Evolutionary conservation across 2,113 vertebrate species (phyloP), one percentile per base, ranked within the genome.

Genomic region (Cairina moschata): DNA sequence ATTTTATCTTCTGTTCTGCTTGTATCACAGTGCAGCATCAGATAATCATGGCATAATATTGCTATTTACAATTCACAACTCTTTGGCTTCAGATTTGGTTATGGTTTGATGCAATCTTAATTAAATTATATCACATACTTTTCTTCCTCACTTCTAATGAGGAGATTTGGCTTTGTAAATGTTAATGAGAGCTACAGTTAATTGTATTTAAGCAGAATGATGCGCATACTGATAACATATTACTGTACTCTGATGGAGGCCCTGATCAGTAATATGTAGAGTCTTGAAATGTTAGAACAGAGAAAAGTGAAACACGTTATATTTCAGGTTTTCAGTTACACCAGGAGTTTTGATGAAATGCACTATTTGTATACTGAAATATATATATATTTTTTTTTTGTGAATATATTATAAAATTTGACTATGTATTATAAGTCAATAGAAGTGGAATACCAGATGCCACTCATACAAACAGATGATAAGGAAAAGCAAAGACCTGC

Each of bases 141-240:
- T 97, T 96, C 91, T 96, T 96, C 73, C 77, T 97, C 78, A 90
- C 65, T 97, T 94, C 80, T 97, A 98, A 98, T 95, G 91, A 97
- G 90, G 92, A 97, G 68, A 66, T 82, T 94, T 96, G 95, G 76
- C 90, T 98, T 93, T 97, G 82, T 77, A 96, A 91, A 97, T 94
- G 93, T 91, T 97, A 98, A 97, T 95, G 92, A 97, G 10, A 96
- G 56, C 90, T 96, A 88, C 93, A 95, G 88, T 94, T 98, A 96
- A 97, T 97, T 97, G 95, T 96, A 88, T 88, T 83, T 90, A 96
- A 91, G 92, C 79, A 94, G 83, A 82, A 96, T 91, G 80, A 96
- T 96, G 55, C 73, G 90, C 67, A 83, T 56, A 85, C 67, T 95
- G 91, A 86, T 96, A 94, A 96, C 67, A 83, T 55, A 63, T 42